Base-by-base conservation (phyloP, 2,797 vertebrate species). In the Melanogrammus aeglefinus region DNA sequence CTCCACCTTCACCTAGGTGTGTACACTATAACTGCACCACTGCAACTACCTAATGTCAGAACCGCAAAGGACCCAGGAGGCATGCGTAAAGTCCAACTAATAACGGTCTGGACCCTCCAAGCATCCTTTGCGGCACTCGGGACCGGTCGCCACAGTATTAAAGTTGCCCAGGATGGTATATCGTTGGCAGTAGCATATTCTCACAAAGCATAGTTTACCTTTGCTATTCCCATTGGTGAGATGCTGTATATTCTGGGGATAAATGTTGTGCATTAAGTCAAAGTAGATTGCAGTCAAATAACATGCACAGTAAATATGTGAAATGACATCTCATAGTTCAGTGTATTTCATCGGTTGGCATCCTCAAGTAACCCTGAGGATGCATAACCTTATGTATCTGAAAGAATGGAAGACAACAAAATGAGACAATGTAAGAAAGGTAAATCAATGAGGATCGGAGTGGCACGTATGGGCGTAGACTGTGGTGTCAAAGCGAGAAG, bases 291-390 rank as follows among this genome's bases (percentile, higher is more conserved):
- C 81, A 76, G 75, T 87, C 82, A 83, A 85, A 73, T 3, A 35
- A n/a, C 69, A 76, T 82, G 57, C 75, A 84, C 73, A 80, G 73
- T 74, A 75, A 63, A 88, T 85, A 66, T 83, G 78, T 80, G 77
- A 87, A 84, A 75, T 81, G 31, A 82, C 78, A 76, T 82, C 72
- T 77, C 79, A 81, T 70, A 78, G 74, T 78, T 86, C 83, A 75
- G 36, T 57, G 6, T 0, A 69, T 75, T 83, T 44, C 35, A 85
- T 83, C 82, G 76, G 77, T 69, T 79, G 78, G 81, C 82, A 85
- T 73, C 82, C 72, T 85, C 75, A 10, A 84, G 83, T 72, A n/a
- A 27, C 78, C 63, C 83, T 72, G 81, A 80, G 81, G 70, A 6
- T 80, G 84, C 73, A 78, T 72, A 85, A 79, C 75, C 85, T 80